These are phyloP conservation scores for Ips typographus DNA, from an alignment of 1,140 invertebrate species.

Conservation along the genomic window DNA sequence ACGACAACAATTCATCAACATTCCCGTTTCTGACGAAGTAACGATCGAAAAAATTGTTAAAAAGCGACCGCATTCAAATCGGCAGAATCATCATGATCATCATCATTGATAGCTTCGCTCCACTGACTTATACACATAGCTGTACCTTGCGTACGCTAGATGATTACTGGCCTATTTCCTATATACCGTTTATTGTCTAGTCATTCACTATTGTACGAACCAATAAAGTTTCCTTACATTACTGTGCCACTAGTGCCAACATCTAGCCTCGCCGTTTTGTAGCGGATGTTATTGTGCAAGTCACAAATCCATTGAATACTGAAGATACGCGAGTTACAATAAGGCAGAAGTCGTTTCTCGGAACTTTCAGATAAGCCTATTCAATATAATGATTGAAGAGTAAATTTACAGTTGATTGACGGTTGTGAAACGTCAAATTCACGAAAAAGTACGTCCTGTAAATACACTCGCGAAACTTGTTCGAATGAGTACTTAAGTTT, in stretches of 20 bases:
- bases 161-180: conserved; percentile 33
- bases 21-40: too few relatives aligned
- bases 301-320: conserved; percentile 9
- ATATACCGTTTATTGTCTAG: conserved; percentile 26
- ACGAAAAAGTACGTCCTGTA: conserved; percentile 9
- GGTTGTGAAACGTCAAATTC: neutral
- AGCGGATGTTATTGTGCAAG: conserved; percentile 15
- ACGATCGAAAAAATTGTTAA: too few relatives aligned
- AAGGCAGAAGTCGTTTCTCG: neutral
- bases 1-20: too few relatives aligned
- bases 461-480: neutral
- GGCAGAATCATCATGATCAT: too few relatives aligned
- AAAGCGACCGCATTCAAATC: too few relatives aligned
- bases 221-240: conserved; percentile 17
- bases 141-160: conserved; percentile 29
- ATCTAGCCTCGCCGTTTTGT: neutral
- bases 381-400: too few relatives aligned
- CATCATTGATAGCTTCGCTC: neutral
- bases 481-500: conserved; percentile 16
- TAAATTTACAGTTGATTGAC: neutral
- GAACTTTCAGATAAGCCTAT: neutral
- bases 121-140: conserved; percentile 8
- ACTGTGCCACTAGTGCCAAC: conserved; percentile 22
- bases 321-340: neutral
- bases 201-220: conserved; percentile 27